These are phyloP conservation scores for Microctonus aethiopoides DNA, from an alignment of 2,888 invertebrate genomes.

Conservation along the genomic window DNA sequence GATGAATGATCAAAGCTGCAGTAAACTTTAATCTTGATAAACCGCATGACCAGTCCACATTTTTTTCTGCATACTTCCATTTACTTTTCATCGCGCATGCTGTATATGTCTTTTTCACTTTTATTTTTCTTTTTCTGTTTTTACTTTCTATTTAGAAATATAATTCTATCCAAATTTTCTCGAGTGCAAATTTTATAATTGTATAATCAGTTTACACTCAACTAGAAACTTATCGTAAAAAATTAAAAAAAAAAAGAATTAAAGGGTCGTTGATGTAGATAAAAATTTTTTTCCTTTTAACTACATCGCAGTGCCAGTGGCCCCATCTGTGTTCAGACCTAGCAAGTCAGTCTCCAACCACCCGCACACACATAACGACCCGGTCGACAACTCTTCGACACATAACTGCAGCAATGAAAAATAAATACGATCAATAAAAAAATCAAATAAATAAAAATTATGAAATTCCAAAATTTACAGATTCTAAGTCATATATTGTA, in stretches of 20 bases:
- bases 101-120: neutral
- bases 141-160: neutral
- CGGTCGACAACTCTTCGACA: constrained; percentile 45
- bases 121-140: neutral
- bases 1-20: constrained; percentile 19
- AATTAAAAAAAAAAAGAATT: neutral
- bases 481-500: too few species aligned
- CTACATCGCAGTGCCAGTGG: constrained; percentile 42
- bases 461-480: too few species aligned
- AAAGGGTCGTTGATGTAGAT: neutral
- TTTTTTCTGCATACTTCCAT: neutral
- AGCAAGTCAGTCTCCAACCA: constrained; percentile 44
- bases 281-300: neutral
- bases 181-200: neutral
- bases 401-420: neutral
- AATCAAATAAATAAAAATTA: neutral
- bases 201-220: neutral
- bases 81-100: neutral
- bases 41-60: constrained; percentile 9
- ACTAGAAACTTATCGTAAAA: neutral
- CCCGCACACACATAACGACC: constrained; percentile 44
- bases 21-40: constrained; percentile 20
- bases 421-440: neutral
- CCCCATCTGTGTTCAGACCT: constrained; percentile 52
- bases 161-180: neutral